Evolutionary conservation across 2,113 vertebrate genomes (phyloP), one percentile per base, ranked within the genome.

Genomic region (Hydropotes inermis): DNA sequence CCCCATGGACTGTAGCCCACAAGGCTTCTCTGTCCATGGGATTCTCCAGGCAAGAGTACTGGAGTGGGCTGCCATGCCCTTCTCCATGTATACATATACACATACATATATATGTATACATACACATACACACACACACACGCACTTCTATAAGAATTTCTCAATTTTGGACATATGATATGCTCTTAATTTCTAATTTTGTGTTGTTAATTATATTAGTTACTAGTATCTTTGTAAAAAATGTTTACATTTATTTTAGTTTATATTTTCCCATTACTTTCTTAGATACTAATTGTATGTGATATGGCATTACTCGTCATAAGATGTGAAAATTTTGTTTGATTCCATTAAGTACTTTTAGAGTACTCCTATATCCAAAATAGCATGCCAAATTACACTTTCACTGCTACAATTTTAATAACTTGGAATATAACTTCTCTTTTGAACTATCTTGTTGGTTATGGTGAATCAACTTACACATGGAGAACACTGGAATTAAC

Each of bases 241-340:
- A 86, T 50, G 43, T 9, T 96, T 55, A 6, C 12, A 12, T 50
- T 96, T 87, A 43, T 74, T 97, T 94, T 94, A 43, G 6, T 45
- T 97, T 30, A n/a, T 79, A 47, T 19, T 45, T 93, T 96, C 93
- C 8, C 28, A 8, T 92, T 91, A 57, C 23, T 89, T 96, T 82
- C 58, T 70, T 57, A 50, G 15, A 54, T 74, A 89, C 54, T 61
- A 79, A 83, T 74, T 70, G 0, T 33, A 78, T n/a, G 30, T 9
- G 47, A 43, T 13, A 14, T 54, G 4, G 25, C 3, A 89, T 89
- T 74, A 54, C 14, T 94, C 78, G 5, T 13, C 8, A 58, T 87
- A 52, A 43, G 8, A 58, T 60, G 12, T 70, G 10, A 94, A 92
- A 64, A 19, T 30, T 27, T 15, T 87, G 17, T 43, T n/a, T 30